Evolutionary conservation across 2,797 vertebrate species (phyloP), one percentile per base, ranked within the genome.

Genomic region (Lepus townsendii): DNA sequence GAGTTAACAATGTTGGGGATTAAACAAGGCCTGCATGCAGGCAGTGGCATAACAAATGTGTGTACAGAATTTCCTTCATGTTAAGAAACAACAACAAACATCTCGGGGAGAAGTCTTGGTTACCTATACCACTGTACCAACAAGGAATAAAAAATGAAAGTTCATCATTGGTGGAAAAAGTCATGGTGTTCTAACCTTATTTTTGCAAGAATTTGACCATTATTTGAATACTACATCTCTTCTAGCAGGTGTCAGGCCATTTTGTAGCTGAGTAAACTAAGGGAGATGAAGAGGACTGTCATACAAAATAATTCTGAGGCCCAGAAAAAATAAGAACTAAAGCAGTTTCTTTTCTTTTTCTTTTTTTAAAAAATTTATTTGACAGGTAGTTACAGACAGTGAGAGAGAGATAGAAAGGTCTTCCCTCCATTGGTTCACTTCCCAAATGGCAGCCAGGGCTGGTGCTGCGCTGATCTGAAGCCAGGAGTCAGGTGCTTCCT

Each of bases 1-100:
- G 77, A 90, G 63, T 89, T 93, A 88, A 78, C 84, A 82, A 83
- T 60, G 63, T 42, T 0, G 32, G 90, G 60, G 60, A 65, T 50
- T 20, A 42, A n/a, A n/a, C 6, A 42, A 54, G 71, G 89, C 17
- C 52, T 66, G 22, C 16, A 24, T 17, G 47, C 66, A 82, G 71
- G 66, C 27, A 8, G 26, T 42, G 27, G 78, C 66, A 24, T 79
- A 60, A 68, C 30, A 68, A 22, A 54, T 2, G 0, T 4, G 19
- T 32, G 17, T 8, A 54, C 2, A 72, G 63, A 84, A 62, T 87
- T 85, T 54, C 77, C 26, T 24, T 77, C 20, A 2, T 35, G 22
- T 50, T 24, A 57, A 68, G 42, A 88, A 92, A 85, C n/a, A 73
- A 66, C 6, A 82, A 65, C 54, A 13, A 71, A 0, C 10, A 4